Conservation (phyloP, 2,888 invertebrate genomes). For the Andrena dorsata region DNA sequence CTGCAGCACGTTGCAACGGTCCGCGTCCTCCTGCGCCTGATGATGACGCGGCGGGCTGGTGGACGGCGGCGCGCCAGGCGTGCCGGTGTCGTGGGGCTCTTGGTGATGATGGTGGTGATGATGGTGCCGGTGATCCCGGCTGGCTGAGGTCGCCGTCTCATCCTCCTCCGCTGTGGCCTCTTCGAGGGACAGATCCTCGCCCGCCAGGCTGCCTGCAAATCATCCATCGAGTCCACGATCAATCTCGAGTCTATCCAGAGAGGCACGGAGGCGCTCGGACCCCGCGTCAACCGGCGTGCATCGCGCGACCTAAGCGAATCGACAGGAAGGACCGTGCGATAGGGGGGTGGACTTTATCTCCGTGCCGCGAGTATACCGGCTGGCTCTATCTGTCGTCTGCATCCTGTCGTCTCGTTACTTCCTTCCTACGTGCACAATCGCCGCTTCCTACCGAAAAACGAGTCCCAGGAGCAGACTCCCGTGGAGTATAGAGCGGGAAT, state of each 20-base stretch:
- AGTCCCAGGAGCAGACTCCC: constrained; percentile 30
- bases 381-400: constrained; percentile 78
- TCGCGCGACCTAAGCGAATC: constrained; percentile 46
- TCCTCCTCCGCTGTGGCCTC: constrained; percentile 86
- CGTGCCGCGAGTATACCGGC: constrained; percentile 49
- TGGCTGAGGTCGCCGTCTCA: constrained; percentile 78
- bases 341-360: constrained; percentile 76
- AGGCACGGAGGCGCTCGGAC: not conserved
- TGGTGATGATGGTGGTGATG: constrained; percentile 84
- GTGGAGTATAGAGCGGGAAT: constrained; percentile 8
- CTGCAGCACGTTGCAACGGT: constrained; percentile 82
- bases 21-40: constrained; percentile 79
- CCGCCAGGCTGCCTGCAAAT: constrained; percentile 91
- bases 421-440: constrained; percentile 74
- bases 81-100: constrained; percentile 72
- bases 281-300: constrained; percentile 27
- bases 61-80: constrained; percentile 71
- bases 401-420: constrained; percentile 79
- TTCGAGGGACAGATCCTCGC: constrained; percentile 91
- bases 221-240: constrained; percentile 74
- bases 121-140: constrained; percentile 84
- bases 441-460: constrained; percentile 54
- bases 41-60: constrained; percentile 80
- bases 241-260: constrained; percentile 23
- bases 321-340: constrained; percentile 79